Conservation (phyloP, 2,113 vertebrate species). For the Lates calcarifer region DNA sequence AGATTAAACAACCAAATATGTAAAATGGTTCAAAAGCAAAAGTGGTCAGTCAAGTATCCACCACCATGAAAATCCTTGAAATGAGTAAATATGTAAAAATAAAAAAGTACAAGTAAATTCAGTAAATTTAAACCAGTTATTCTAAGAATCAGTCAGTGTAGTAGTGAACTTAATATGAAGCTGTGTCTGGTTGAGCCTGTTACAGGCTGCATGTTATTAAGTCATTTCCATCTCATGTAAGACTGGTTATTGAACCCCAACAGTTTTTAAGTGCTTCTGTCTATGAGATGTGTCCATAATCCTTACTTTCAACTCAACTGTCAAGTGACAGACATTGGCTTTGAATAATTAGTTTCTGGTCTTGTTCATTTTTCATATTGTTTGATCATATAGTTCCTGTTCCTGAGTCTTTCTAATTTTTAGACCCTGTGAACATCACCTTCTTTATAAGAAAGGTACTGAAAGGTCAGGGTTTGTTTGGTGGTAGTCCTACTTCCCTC, state of each 20-base stretch:
- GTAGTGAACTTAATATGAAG: neutral
- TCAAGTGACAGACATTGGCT: too few species aligned
- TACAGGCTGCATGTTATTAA: neutral
- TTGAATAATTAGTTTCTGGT: too few species aligned
- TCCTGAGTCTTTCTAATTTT: too few species aligned
- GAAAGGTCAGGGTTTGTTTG: neutral
- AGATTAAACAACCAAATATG: neutral
- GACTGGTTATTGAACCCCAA: too few species aligned
- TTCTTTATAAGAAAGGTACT: too few species aligned
- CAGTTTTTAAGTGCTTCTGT: too few species aligned
- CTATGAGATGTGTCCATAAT: too few species aligned
- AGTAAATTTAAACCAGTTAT: neutral
- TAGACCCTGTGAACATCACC: too few species aligned
- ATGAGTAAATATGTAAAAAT: neutral
- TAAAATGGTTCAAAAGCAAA: neutral
- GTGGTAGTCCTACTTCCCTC: neutral
- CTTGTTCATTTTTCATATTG: too few species aligned
- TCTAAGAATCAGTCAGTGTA: neutral
- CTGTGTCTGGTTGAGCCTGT: neutral
- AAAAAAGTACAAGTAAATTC: neutral
- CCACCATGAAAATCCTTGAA: neutral
- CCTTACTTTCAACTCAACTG: too few species aligned
- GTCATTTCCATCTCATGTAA: neutral
- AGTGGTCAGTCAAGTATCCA: neutral
- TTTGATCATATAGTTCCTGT: too few species aligned